A percentile compares a stretch with the other conserved stretches of the same genome.
phyloP scores from a whole-genome alignment of 2,113 vertebrate genomes.

The Panthera tigris region DNA sequence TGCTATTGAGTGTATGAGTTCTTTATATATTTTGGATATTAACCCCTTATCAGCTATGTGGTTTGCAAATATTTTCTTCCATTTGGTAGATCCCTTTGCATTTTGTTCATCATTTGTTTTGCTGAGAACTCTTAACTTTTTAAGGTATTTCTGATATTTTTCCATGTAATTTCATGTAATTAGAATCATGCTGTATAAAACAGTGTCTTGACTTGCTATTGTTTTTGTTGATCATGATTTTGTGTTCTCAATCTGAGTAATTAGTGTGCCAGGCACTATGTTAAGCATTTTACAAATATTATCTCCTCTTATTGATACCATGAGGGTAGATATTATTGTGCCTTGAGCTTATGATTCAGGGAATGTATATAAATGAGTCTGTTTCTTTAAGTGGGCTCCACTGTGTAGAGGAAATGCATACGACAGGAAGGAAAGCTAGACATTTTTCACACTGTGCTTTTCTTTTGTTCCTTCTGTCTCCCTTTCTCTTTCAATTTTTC shows the following conservation, averaged over 20 bases:
- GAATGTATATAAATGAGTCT: background rate
- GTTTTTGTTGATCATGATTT: background rate
- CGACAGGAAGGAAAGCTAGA: conserved; percentile 17
- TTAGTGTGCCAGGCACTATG: background rate
- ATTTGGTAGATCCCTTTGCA: background rate
- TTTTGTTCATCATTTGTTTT: background rate
- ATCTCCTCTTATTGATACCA: background rate
- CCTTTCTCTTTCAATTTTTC: background rate
- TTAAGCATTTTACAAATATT: conserved; percentile 37
- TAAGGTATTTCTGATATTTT: background rate
- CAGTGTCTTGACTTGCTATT: background rate
- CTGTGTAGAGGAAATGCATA: background rate
- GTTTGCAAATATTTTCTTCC: background rate
- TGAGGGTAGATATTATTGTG: background rate
- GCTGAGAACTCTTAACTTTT: background rate
- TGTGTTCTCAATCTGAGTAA: background rate
- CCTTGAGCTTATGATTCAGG: conserved; percentile 2
- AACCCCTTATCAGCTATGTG: background rate
- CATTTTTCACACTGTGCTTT: background rate
- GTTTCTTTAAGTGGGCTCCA: conserved; percentile 1
- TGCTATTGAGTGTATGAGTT: background rate
- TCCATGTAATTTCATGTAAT: background rate
- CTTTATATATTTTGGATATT: background rate
- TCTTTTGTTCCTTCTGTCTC: background rate
- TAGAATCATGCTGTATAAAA: conserved; percentile 28